Base-by-base conservation (phyloP, 2,113 vertebrate species). In the Tricholaema leucomelas region DNA sequence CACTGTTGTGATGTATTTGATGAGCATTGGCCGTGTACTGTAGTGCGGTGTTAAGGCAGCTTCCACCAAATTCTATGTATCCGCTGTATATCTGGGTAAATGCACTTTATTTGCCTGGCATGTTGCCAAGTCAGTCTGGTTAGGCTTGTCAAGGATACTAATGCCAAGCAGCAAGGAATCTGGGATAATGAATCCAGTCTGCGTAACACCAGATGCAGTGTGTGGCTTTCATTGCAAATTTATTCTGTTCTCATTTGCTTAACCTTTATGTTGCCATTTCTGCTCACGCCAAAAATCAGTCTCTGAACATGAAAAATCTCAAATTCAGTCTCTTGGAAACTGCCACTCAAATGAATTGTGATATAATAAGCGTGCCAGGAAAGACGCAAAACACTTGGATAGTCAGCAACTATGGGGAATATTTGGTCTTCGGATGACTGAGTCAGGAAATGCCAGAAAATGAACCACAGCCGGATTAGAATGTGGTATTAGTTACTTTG, bases 201-300 rank as follows among this genome's bases (percentile, higher is more conserved):
- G 88, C 6, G 1, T 93, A 93, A 85, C 75, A 91, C 59, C 91
- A 93, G 84, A 77, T 92, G 84, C 60, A 77, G 27, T 23, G 30
- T 63, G 33, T 87, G 64, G 74, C 84, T 81, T 92, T 95, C 87
- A 63, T 67, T 89, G 60, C n/a, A 87, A 71, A 93, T 91, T 76
- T 89, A 91, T 88, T 93, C 74, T 85, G 31, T 85, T 96, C 88
- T 93, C 46, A 44, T 95, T 92, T 91, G 86, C 81, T 87, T 92
- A 94, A 94, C 84, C 81, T 95, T 93, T 95, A 36, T 91, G 88
- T 82, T 91, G 87, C 76, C 72, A 44, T 92, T 95, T 95, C 84
- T 73, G 33, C 24, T 93, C 1, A 8, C 87, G 87, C 81, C 81
- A 82, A 46, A 85, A 82, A 81, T 31, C 20, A 63, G 10, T 31